Percentiles rank a stretch among this genome's conserved stretches.
Evolutionary conservation across 2,113 vertebrate genomes (phyloP).

Genomic region (Chascanopsetta lugubris): DNA sequence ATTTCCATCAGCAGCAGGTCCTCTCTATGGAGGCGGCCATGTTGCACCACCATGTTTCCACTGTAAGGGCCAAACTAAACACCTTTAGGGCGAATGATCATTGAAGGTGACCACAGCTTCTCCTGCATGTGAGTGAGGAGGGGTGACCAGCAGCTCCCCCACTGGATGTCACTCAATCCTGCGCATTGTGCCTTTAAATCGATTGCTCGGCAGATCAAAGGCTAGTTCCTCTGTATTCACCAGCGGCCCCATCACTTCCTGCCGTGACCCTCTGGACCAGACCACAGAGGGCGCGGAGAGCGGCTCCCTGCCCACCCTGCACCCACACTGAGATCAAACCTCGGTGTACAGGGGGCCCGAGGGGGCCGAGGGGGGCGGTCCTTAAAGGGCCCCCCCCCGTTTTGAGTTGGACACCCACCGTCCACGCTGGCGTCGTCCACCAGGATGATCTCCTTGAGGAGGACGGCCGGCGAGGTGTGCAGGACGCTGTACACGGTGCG

Average conservation of each 20-base stretch:
- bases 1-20: too few species aligned
- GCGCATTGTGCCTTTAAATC: too few species aligned
- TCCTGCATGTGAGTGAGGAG: too few species aligned
- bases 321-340: conserved; percentile 48
- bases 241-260: conserved; percentile 45
- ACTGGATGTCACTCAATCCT: too few species aligned
- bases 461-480: conserved; percentile 92
- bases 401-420: conserved; percentile 87
- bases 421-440: conserved; percentile 97
- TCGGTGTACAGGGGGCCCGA: too few species aligned
- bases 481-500: conserved; percentile 97
- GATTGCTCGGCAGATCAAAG: too few species aligned
- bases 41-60: too few species aligned
- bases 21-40: too few species aligned
- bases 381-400: conserved; percentile 28
- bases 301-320: conserved; percentile 53
- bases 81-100: too few species aligned
- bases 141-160: too few species aligned
- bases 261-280: conserved; percentile 49
- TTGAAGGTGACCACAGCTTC: too few species aligned
- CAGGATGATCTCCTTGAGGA: conserved; percentile 97
- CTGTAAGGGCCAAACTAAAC: too few species aligned
- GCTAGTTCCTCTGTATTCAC: conserved; percentile 62
- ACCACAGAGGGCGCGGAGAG: conserved; percentile 36
- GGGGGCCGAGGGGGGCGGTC: conserved; percentile 38